Conservation (phyloP, 2,113 vertebrate species). For the Heteronetta atricapilla region DNA sequence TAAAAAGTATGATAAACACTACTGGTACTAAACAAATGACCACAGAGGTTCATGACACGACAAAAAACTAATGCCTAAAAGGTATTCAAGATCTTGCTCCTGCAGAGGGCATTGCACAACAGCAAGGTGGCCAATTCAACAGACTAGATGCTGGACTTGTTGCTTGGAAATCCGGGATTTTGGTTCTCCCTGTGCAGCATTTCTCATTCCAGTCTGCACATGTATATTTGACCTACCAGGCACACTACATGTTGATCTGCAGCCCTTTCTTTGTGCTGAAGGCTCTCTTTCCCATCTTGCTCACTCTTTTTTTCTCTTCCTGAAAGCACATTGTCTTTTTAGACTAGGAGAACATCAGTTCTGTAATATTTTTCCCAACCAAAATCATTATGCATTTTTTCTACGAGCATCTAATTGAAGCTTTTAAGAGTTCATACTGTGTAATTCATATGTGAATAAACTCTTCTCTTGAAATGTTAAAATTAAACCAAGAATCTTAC, state of each 20-base stretch:
- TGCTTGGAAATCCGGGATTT: neutral
- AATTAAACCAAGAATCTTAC: constrained; percentile 25
- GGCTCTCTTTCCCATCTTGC: neutral
- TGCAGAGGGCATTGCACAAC: neutral
- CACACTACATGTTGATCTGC: too few species aligned
- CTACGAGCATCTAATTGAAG: neutral
- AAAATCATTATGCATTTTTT: neutral
- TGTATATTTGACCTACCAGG: neutral
- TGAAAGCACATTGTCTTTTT: neutral
- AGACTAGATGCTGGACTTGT: accelerated
- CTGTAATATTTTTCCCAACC: neutral
- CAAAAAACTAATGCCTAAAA: neutral
- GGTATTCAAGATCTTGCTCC: neutral
- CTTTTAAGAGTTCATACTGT: constrained; percentile 17
- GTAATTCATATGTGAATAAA: constrained; percentile 25
- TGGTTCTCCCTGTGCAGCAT: neutral
- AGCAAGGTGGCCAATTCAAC: neutral
- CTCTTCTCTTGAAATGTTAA: constrained; percentile 23
- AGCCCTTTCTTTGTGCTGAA: neutral
- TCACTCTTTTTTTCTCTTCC: neutral
- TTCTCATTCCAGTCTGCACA: neutral
- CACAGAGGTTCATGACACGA: neutral
- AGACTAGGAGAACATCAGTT: neutral
- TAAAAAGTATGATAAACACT: neutral
- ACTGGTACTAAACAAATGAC: neutral